Conservation (phyloP, 2,888 invertebrate genomes). For the Corbicula japonica region DNA sequence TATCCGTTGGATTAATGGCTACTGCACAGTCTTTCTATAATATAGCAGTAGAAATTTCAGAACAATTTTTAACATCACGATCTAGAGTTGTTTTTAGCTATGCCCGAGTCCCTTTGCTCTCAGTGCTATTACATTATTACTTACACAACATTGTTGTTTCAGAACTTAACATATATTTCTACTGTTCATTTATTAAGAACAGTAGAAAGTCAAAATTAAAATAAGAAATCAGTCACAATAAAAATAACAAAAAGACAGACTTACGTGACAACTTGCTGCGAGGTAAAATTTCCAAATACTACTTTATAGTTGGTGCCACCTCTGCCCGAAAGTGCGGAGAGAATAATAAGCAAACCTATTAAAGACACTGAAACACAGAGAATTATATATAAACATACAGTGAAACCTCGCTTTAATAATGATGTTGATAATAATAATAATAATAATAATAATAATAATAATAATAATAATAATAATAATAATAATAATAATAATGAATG, state of each 20-base stretch:
- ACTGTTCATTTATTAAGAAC: too few relatives aligned
- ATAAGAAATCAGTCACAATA: too few relatives aligned
- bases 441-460: background rate
- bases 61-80: too few relatives aligned
- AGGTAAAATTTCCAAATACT: conserved; percentile 36
- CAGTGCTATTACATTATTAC: too few relatives aligned
- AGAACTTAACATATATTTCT: too few relatives aligned
- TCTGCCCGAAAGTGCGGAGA: conserved; percentile 13
- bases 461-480: conserved; percentile 5
- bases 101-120: too few relatives aligned
- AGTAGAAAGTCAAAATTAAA: too few relatives aligned
- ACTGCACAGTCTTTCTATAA: too few relatives aligned
- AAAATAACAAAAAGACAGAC: conserved; percentile 11
- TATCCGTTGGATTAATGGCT: too few relatives aligned
- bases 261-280: background rate
- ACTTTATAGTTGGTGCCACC: conserved; percentile 29
- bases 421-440: background rate
- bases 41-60: too few relatives aligned
- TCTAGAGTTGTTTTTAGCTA: too few relatives aligned
- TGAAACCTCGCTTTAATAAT: background rate
- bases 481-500: conserved; percentile 2
- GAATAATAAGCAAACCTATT: background rate
- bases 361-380: conserved; percentile 19
- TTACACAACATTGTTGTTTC: too few relatives aligned
- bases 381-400: background rate